Base-by-base conservation (phyloP, 2,113 vertebrate species). In the Anarhynchus alexandrinus region DNA sequence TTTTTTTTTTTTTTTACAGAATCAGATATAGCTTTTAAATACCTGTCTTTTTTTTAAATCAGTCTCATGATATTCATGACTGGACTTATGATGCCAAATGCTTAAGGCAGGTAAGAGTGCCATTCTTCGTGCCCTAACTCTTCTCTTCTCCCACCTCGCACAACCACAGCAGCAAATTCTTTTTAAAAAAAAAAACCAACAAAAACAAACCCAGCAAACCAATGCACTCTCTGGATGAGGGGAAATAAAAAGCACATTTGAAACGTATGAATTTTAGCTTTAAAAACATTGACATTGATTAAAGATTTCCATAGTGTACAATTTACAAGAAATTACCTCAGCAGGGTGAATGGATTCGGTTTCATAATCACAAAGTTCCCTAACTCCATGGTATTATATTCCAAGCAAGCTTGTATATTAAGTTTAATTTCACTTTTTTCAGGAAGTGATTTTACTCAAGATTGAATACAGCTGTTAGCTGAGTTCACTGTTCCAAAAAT, bases 391-490 rank as follows among this genome's bases (percentile, higher is more conserved):
- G 94, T 96, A 96, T 97, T 97, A 95, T 88, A 94, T 97, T 97
- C 94, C 92, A 96, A 96, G 94, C 88, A 96, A 97, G 93, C 96
- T 92, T 93, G 92, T 94, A 97, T 95, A 96, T 94, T 96, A 97
- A 97, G 89, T 93, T 98, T 93, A 98, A 98, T 97, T 98, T 97
- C 94, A 97, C 89, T 98, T 96, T 97, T 97, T 97, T 97, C 97
- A 98, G 97, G 97, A 98, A 98, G 94, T 96, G 93, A 97, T 96
- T 97, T 97, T 97, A 96, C 73, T 98, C 80, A 78, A 98, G 97
- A 98, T 98, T 98, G 96, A 98, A 98, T 95, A 96, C 97, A 98
- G 98, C 98, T 98, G 98, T 97, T 98, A 97, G 96, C 8, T 10
- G 54, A 97, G 84, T 94, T 89, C 95, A 95, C 94, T 79, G 87